phyloP scores from a whole-genome alignment of 1,140 invertebrate genomes.

The Drosophila bocki region DNA sequence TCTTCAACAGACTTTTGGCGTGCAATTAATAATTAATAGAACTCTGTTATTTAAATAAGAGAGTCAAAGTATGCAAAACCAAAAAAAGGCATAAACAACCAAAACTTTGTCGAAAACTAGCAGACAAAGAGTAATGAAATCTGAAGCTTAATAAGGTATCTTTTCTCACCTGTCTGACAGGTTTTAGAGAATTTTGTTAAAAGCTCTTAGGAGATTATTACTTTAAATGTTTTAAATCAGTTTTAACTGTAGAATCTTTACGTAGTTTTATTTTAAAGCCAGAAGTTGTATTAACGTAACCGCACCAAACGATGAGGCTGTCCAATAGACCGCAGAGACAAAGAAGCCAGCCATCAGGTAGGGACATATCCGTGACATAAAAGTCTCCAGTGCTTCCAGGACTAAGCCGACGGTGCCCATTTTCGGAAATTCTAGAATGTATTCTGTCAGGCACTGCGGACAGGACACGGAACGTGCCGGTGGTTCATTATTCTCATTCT shows the following conservation, averaged over 20 bases:
- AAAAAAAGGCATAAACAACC: background rate
- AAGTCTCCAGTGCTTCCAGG: slow-evolving; percentile 93
- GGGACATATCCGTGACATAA: slow-evolving; percentile 95
- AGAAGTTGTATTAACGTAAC: slow-evolving; percentile 96
- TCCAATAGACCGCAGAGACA: slow-evolving; percentile 97
- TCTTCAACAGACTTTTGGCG: slow-evolving; percentile 34
- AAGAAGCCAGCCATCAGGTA: slow-evolving; percentile 96
- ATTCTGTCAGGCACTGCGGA: slow-evolving; percentile 97
- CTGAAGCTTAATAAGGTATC: background rate
- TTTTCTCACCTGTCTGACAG: background rate
- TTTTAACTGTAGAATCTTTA: no score
- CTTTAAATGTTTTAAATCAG: background rate
- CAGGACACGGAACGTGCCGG: slow-evolving; percentile 93
- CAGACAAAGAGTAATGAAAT: background rate
- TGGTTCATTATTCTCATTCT: slow-evolving; percentile 86
- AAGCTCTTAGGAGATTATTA: background rate
- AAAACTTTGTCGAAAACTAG: background rate
- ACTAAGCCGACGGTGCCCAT: slow-evolving; percentile 93
- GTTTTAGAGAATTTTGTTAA: background rate
- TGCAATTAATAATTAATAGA: slow-evolving; percentile 36
- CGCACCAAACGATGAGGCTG: slow-evolving; percentile 97
- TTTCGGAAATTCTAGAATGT: slow-evolving; percentile 96
- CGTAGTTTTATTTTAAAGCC: slow-evolving; percentile 67
- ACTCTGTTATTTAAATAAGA: slow-evolving; percentile 21
- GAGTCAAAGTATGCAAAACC: background rate